Percentiles rank a stretch among this genome's conserved stretches.
Evolutionary conservation across 92 coral and sea anemone species (phyloP).

Genomic region (Bergia puertoricense): DNA sequence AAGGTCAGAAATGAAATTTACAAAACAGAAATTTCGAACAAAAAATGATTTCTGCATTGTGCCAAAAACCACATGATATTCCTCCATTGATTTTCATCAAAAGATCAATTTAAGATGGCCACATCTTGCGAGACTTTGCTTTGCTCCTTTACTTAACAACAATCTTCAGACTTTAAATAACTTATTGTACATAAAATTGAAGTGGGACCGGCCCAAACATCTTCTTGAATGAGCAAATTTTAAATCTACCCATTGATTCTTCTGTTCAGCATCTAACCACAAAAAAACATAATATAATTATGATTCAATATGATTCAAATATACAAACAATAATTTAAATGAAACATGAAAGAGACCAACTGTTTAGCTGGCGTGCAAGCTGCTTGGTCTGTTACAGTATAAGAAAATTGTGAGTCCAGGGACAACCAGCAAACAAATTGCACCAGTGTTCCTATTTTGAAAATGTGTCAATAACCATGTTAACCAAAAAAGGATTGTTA

Average conservation of each 20-base stretch:
- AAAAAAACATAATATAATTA: background rate
- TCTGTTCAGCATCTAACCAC: background rate
- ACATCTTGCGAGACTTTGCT: background rate
- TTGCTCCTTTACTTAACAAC: background rate
- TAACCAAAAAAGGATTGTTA: too few relatives aligned
- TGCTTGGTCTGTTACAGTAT: too few relatives aligned
- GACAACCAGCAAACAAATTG: too few relatives aligned
- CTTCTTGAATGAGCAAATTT: background rate
- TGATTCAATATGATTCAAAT: background rate
- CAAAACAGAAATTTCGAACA: background rate
- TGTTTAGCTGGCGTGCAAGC: background rate
- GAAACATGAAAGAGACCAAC: background rate
- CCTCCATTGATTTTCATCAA: background rate
- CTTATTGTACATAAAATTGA: constrained; percentile 21
- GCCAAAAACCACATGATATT: background rate
- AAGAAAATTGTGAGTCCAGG: too few relatives aligned
- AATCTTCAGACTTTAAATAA: constrained; percentile 18
- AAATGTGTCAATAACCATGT: too few relatives aligned
- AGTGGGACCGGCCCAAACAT: constrained; percentile 33
- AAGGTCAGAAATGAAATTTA: too few relatives aligned
- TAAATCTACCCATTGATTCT: background rate
- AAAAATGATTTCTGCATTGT: background rate
- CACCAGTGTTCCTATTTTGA: too few relatives aligned
- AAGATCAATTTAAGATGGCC: background rate
- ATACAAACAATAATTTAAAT: background rate